Evolutionary conservation across 2,888 invertebrate genomes (phyloP).

Genomic region (Drosophila suboccidentalis): DNA sequence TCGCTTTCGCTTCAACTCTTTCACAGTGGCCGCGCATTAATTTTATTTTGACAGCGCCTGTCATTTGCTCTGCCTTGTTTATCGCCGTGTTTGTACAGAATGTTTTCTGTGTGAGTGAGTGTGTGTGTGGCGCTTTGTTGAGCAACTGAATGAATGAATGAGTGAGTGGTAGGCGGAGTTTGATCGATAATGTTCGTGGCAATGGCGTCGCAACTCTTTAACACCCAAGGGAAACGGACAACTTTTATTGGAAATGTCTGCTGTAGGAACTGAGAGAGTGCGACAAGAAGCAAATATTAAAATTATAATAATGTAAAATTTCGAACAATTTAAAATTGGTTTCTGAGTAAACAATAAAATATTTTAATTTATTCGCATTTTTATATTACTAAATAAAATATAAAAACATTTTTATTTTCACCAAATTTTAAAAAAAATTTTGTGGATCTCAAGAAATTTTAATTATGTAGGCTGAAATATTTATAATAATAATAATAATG

Average conservation of each 20-base stretch:
- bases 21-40: slow-evolving; percentile 65
- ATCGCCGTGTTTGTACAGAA: slow-evolving; percentile 13
- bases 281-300: not conserved
- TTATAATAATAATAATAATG: too few species aligned
- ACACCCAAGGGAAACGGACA: slow-evolving; percentile 16
- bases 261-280: too few species aligned
- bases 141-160: slow-evolving; percentile 2
- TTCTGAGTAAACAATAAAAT: not conserved
- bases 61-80: slow-evolving; percentile 53
- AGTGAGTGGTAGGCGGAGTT: slow-evolving; percentile 79
- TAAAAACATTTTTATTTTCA: too few species aligned
- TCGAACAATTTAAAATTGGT: not conserved
- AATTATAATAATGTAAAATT: not conserved
- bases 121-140: slow-evolving; percentile 4
- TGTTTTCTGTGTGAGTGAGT: slow-evolving; percentile 12
- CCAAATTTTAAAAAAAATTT: too few species aligned
- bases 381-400: too few species aligned
- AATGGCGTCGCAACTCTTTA: slow-evolving; percentile 75
- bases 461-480: too few species aligned
- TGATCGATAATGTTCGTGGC: slow-evolving; percentile 78
- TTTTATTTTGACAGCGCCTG: slow-evolving; percentile 72
- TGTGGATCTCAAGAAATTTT: too few species aligned
- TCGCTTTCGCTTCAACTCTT: slow-evolving; percentile 72
- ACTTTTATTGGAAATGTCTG: not conserved
- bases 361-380: not conserved